Evolutionary conservation across 2,113 vertebrate species (phyloP), one percentile per base, ranked within the genome.

Genomic region (Trematocara macrostoma): DNA sequence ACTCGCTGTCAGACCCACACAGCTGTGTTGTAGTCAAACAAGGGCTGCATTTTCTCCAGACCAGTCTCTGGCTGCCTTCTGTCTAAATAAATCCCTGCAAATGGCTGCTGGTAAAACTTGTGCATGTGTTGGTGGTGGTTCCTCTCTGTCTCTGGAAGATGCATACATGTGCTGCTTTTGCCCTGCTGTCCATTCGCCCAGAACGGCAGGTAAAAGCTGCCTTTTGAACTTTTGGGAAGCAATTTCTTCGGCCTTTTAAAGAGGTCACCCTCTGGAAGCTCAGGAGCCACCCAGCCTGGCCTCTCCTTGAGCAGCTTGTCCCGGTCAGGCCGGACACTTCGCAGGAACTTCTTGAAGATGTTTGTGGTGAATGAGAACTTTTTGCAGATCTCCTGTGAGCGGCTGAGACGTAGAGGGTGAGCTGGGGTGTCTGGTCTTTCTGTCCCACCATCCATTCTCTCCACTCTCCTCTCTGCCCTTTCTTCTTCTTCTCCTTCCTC

Each of bases 281-380:
- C 94, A 0, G 95, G 95, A 0, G 96, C 96, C 88, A 97, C 95
- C 98, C 98, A 99, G 88, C 98, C 97, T 0, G 98, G 98, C 14
- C 98, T 97, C 94, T 99, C 98, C 93, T 98, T 99, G 4, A 99
- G 97, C 23, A 99, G 95, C 91, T 98, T 96, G 94, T 99, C 98
- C 5, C 97, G 94, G 92, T 99, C 98, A 0, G 98, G 98, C 76
- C 98, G 95, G 1, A 99, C 98, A 0, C 97, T 97, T 47, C 98
- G 97, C 90, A 99, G 91, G 94, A 99, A 97, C 95, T 98, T 99
- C 94, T 97, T 97, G 91, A 99, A 99, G 93, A 99, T 98, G 93
- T 98, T 99, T 45, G 98, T 97, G 0, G 98, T 99, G 59, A 99
- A 96, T 1, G 98, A 97, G 85, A 99, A 97, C 93, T 97, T 98